Conservation (phyloP, 2,888 invertebrate species). For the Sinohyriopsis cumingii region DNA sequence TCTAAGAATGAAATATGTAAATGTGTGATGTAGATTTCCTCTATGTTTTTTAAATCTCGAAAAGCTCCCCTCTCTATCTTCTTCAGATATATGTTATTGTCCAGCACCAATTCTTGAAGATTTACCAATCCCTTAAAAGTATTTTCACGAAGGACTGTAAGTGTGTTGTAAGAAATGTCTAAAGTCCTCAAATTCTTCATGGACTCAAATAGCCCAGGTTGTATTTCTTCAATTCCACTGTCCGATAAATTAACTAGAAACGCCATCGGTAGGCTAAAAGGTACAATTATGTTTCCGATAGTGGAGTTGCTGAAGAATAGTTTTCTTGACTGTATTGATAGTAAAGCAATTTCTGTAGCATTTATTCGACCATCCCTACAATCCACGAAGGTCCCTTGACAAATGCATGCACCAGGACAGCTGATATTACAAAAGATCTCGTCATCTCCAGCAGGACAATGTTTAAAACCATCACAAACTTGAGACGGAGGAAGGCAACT, state of each 20-base stretch:
- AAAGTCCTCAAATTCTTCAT: conserved; percentile 1
- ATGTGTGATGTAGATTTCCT: neutral
- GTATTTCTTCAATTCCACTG: neutral
- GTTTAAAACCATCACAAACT: conserved; percentile 32
- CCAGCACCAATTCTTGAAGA: conserved; percentile 9
- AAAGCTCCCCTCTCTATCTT: neutral
- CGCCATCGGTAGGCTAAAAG: neutral
- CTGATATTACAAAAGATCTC: conserved; percentile 25
- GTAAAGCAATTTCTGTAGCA: neutral
- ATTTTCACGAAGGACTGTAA: neutral
- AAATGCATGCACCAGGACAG: conserved; percentile 25
- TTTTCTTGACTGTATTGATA: conserved; percentile 5
- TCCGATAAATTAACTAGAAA: conserved; percentile 7
- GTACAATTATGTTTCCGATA: neutral
- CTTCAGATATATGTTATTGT: neutral
- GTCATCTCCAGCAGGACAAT: conserved; percentile 36
- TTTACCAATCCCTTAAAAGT: conserved; percentile 10
- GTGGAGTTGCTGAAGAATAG: conserved; percentile 8
- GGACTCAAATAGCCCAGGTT: neutral
- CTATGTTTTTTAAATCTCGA: conserved; percentile 15
- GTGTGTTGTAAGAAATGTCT: neutral
- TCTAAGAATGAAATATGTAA: too few relatives aligned
- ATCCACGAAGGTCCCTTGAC: conserved; percentile 16
- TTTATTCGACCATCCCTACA: conserved; percentile 10
- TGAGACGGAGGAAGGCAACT: conserved; percentile 24